These are phyloP conservation scores for Diarsia dahlii DNA, from an alignment of 2,888 invertebrate genomes.

Conservation along the genomic window DNA sequence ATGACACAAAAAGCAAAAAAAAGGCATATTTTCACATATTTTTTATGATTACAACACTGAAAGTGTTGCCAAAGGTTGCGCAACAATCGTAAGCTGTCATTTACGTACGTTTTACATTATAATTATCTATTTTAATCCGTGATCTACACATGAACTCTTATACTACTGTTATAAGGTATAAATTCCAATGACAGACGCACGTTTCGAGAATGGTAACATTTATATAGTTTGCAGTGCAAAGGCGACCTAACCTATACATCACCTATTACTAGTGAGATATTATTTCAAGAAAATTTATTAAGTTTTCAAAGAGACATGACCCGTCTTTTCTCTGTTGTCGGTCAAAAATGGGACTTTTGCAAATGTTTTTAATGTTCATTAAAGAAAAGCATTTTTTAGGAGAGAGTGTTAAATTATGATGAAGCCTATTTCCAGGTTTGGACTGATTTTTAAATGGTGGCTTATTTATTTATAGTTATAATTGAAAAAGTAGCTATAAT, in stretches of 20 bases:
- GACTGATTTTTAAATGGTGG: background rate
- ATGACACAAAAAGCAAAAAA: background rate
- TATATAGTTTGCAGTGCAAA: constrained; percentile 35
- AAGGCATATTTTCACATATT: background rate
- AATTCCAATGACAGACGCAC: constrained; percentile 15
- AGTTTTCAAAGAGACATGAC: constrained; percentile 22
- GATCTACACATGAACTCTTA: background rate
- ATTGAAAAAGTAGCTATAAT: background rate
- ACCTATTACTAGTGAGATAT: constrained; percentile 58
- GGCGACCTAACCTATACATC: constrained; percentile 26
- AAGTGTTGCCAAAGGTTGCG: constrained; percentile 32
- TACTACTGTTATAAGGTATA: constrained; percentile 1
- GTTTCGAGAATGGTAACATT: background rate
- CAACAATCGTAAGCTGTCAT: constrained; percentile 10
- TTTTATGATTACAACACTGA: background rate
- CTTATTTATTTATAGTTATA: background rate
- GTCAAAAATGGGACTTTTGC: constrained; percentile 25
- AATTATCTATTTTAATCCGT: background rate
- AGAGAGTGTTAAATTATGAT: background rate
- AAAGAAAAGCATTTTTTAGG: background rate
- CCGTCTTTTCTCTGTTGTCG: background rate
- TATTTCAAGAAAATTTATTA: constrained; percentile 10
- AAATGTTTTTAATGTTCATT: background rate
- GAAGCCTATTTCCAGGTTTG: background rate
- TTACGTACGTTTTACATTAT: constrained; percentile 16